Conservation (phyloP, 2,797 vertebrate species). For the Characodon lateralis region DNA sequence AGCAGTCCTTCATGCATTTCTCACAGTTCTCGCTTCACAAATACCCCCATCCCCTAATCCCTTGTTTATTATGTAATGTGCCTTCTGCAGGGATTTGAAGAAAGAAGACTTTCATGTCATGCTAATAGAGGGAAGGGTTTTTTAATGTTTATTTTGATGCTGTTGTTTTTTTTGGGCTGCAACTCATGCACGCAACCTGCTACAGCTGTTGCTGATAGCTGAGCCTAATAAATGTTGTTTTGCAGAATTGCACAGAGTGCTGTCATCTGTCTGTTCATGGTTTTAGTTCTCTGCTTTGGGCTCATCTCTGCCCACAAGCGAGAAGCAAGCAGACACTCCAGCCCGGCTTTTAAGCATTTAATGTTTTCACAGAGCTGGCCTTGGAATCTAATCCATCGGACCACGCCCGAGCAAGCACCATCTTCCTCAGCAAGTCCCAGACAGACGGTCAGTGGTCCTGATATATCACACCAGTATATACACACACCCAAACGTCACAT, state of each 20-base stretch:
- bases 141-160: neutral
- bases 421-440: conserved; percentile 98
- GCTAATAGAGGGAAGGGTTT: neutral
- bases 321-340: neutral
- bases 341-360: neutral
- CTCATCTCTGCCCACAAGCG: conserved; percentile 8
- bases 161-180: neutral
- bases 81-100: conserved; percentile 35
- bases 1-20: conserved; percentile 45
- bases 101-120: conserved; percentile 16
- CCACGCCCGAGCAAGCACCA: conserved; percentile 94
- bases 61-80: conserved; percentile 49
- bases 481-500: neutral
- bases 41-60: conserved; percentile 47
- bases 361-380: conserved; percentile 85
- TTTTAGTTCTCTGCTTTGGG: conserved; percentile 9
- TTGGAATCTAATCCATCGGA: conserved; percentile 96
- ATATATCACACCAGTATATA: neutral
- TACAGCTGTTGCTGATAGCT: neutral
- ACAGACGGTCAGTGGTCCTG: conserved; percentile 88
- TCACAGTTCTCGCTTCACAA: conserved; percentile 35
- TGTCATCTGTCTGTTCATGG: neutral
- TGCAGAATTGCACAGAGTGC: neutral
- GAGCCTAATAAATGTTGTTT: neutral
- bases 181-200: neutral